These are phyloP conservation scores for Lethocerus indicus DNA, from an alignment of 1,140 invertebrate species.

Conservation along the genomic window DNA sequence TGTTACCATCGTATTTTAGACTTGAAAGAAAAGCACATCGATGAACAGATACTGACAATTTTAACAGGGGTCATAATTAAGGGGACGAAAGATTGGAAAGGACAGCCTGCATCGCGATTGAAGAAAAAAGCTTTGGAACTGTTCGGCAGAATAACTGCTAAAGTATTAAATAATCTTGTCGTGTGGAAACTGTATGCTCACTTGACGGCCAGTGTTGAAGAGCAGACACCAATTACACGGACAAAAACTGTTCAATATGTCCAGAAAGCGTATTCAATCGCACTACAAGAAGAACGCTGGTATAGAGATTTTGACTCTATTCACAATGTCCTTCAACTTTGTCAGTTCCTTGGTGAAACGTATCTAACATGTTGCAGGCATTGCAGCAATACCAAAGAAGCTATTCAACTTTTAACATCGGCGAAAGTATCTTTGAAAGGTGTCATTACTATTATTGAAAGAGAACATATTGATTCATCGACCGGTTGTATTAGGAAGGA, in stretches of 20 bases:
- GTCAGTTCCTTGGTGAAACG: slow-evolving; percentile 25
- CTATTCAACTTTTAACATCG: slow-evolving; percentile 14
- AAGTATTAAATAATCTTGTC: slow-evolving; percentile 41
- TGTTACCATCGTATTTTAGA: slow-evolving; percentile 73
- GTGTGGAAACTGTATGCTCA: slow-evolving; percentile 67
- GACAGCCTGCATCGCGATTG: slow-evolving; percentile 15
- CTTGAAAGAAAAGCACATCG: slow-evolving; percentile 62
- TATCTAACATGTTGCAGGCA: slow-evolving; percentile 10
- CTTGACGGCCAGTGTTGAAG: slow-evolving; percentile 38
- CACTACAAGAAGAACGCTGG: slow-evolving; percentile 32
- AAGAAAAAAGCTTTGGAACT: slow-evolving; percentile 48
- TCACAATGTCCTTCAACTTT: slow-evolving; percentile 29
- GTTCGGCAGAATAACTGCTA: slow-evolving; percentile 60
- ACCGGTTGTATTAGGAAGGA: too few species aligned
- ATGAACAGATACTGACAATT: slow-evolving; percentile 57
- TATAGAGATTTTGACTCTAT: slow-evolving; percentile 31
- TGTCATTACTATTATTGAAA: too few species aligned
- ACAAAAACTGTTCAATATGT: slow-evolving; percentile 39
- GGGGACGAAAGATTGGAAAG: slow-evolving; percentile 25
- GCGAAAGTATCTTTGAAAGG: slow-evolving; percentile 17
- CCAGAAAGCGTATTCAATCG: slow-evolving; percentile 30
- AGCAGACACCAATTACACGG: slow-evolving; percentile 39
- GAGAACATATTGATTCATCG: too few species aligned
- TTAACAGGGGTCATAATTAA: slow-evolving; percentile 52
- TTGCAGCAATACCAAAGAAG: slow-evolving; percentile 11